Evolutionary conservation across 2,113 vertebrate genomes (phyloP).

Genomic region (Xenus cinereus): DNA sequence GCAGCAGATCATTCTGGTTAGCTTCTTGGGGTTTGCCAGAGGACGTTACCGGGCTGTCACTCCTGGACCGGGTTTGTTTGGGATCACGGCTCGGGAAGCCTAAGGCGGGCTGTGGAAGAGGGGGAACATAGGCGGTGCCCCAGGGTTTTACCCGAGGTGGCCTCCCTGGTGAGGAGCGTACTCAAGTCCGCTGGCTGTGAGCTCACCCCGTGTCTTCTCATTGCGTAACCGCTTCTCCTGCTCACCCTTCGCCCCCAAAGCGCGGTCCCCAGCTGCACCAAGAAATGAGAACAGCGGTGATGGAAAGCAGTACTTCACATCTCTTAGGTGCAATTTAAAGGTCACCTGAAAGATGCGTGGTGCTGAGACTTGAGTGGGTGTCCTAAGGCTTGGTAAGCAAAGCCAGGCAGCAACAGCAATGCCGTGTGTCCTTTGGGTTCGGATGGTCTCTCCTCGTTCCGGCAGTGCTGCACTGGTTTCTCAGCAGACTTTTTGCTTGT

Average conservation of each 20-base stretch:
- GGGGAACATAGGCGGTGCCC: neutral
- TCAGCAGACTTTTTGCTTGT: neutral
- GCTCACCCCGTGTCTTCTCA: rapidly evolving
- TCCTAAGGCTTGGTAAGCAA: neutral
- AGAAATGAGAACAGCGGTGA: neutral
- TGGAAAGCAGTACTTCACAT: neutral
- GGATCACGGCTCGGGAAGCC: neutral
- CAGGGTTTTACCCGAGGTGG: neutral
- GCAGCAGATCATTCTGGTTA: neutral
- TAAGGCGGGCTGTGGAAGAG: neutral
- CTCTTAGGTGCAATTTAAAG: neutral
- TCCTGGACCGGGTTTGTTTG: neutral
- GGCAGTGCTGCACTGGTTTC: neutral
- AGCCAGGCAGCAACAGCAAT: neutral
- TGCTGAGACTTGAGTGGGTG: neutral
- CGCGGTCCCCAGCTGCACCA: rapidly evolving
- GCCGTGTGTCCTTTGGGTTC: neutral
- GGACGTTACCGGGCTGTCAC: neutral
- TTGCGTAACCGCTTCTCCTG: neutral
- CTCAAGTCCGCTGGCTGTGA: neutral
- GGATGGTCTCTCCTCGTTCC: neutral
- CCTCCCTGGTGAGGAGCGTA: neutral
- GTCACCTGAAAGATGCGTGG: neutral
- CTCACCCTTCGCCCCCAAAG: neutral
- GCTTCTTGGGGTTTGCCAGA: neutral